A percentile compares a stretch with the other conserved stretches of the same genome.
Evolutionary conservation across 2,797 vertebrate species (phyloP).

Genomic region (Pelochelys cantorii): DNA sequence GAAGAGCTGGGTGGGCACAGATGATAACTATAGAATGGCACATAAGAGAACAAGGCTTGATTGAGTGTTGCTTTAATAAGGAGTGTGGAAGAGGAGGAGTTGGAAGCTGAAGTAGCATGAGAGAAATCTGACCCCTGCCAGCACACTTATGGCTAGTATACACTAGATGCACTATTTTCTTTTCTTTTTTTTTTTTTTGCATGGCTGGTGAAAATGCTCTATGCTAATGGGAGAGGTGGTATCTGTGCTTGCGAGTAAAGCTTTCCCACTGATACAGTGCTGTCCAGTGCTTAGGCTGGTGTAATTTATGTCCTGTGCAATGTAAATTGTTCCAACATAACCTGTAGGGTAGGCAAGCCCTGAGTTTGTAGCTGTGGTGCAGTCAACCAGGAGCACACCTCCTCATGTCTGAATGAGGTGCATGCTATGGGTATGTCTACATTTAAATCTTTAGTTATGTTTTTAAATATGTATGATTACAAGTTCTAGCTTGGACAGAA

Average conservation of each 20-base stretch:
- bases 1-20: background rate
- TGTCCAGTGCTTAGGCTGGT: too few relatives aligned
- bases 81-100: accelerated
- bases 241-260: too few relatives aligned
- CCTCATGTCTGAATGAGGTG: accelerated
- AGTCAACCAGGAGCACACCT: background rate
- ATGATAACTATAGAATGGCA: slow-evolving; percentile 14
- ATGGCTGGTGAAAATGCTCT: too few relatives aligned
- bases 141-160: background rate
- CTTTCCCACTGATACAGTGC: too few relatives aligned
- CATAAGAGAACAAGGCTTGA: background rate
- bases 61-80: background rate
- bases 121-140: background rate
- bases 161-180: too few relatives aligned
- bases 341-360: too few relatives aligned
- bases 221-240: too few relatives aligned
- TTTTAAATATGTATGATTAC: background rate
- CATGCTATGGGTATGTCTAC: background rate
- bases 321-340: too few relatives aligned
- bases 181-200: too few relatives aligned
- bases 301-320: too few relatives aligned
- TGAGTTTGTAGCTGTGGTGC: background rate
- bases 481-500: background rate
- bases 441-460: background rate
- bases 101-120: background rate